Evolutionary conservation across 2,113 vertebrate genomes (phyloP), one percentile per base, ranked within the genome.

Genomic region (Callionymus lyra): DNA sequence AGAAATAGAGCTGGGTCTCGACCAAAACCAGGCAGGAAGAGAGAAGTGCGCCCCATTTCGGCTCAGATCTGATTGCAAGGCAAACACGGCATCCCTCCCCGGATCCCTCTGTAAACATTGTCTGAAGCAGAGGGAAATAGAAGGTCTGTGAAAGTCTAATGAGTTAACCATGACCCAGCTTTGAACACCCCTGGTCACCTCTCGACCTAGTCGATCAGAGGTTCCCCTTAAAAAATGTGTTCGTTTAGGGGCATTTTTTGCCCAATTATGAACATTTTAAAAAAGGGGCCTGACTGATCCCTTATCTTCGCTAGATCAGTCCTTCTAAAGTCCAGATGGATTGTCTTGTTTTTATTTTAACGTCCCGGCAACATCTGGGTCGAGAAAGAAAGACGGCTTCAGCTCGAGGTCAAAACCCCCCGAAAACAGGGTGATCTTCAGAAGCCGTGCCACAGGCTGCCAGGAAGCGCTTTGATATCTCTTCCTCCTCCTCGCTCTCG

Each of bases 391-490:
- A 27, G 21, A 27, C 21, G 8, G 21, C 61, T 68, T 59, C 56
- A 64, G 77, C 66, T 82, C 81, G 76, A 72, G 67, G 76, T 83
- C 82, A 75, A 63, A 78, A 50, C 41, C 75, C 82, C 80, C 86
- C n/a, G n/a, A n/a, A 85, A 83, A 85, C 86, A 87, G 76, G 53
- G 31, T 10, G 6, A 64, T 82, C 76, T 80, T 85, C 74, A 81
- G 82, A 87, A 84, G 81, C 69, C 41, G 59, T 81, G 81, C 81
- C 80, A 84, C 72, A 68, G 74, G 75, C 82, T 68, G 75, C 59
- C 80, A 86, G 85, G 84, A 86, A 87, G 63, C 74, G 59, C 85
- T 88, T 85, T 85, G 82, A 84, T 86, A 78, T 72, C 49, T 71
- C 65, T 65, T 67, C 55, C 53, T 16, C 39, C 46, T 8, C n/a